These are phyloP conservation scores for Rosalia funebris DNA, from an alignment of 2,888 invertebrate species.

Conservation along the genomic window DNA sequence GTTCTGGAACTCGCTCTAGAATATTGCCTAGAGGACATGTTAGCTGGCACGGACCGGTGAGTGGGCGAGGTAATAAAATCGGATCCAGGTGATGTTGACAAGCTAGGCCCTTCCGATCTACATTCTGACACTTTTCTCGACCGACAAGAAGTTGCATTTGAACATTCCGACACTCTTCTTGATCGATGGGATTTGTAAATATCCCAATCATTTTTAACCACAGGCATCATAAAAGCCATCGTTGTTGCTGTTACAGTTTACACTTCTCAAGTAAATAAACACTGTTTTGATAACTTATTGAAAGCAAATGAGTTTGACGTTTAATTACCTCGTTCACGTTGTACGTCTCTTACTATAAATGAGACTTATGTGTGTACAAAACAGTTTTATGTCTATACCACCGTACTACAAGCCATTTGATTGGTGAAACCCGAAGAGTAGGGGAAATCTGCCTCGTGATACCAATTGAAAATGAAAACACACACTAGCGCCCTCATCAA, in stretches of 20 bases:
- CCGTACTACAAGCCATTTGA: constrained; percentile 44
- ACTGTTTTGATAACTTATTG: constrained; percentile 2
- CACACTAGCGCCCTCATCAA: no score
- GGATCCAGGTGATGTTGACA: constrained; percentile 74
- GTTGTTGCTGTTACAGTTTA: constrained; percentile 25
- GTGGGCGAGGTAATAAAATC: constrained; percentile 67
- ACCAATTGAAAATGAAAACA: no score
- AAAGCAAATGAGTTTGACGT: constrained; percentile 10
- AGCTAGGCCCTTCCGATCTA: constrained; percentile 78
- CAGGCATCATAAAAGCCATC: constrained; percentile 97
- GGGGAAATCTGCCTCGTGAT: constrained; percentile 38
- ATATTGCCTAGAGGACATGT: constrained; percentile 72
- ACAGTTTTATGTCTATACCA: constrained; percentile 49
- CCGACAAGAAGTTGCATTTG: constrained; percentile 71
- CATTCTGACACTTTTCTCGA: constrained; percentile 80
- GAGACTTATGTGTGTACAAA: constrained; percentile 34
- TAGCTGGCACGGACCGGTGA: constrained; percentile 75
- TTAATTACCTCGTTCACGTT: constrained; percentile 8
- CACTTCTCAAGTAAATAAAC: constrained; percentile 3
- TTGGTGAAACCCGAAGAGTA: constrained; percentile 47
- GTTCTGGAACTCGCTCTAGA: constrained; percentile 70
- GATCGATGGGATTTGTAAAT: constrained; percentile 87
- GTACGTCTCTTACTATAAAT: constrained; percentile 28
- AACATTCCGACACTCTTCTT: constrained; percentile 80
- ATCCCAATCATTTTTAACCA: constrained; percentile 93